Evolutionary conservation across 1,140 invertebrate species (phyloP).

Genomic region (Helicorthomorpha holstii): DNA sequence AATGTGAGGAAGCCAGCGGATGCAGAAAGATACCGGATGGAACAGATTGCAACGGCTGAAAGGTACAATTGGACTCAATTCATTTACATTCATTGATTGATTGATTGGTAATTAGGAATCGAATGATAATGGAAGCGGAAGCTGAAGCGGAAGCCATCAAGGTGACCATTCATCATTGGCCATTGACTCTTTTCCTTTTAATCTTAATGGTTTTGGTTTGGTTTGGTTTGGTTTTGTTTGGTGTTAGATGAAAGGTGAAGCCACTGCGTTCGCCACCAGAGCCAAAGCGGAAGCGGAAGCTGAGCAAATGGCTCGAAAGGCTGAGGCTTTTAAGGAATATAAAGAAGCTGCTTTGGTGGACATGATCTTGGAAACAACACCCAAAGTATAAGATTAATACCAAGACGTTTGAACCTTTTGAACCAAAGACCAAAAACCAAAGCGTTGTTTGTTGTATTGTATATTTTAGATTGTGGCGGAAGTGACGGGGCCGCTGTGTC

Average conservation of each 20-base stretch:
- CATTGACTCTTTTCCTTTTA: too few relatives aligned
- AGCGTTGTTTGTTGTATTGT: not conserved
- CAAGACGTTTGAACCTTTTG: not conserved
- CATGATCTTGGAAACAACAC: not conserved
- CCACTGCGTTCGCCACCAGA: slow-evolving; percentile 28
- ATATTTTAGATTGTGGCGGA: slow-evolving; percentile 16
- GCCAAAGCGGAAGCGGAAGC: slow-evolving; percentile 29
- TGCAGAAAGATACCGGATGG: slow-evolving; percentile 37
- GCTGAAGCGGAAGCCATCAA: slow-evolving; percentile 78
- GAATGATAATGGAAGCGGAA: slow-evolving; percentile 74
- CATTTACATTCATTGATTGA: too few relatives aligned
- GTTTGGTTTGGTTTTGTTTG: too few relatives aligned
- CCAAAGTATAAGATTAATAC: not conserved
- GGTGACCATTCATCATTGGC: too few relatives aligned
- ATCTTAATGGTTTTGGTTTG: too few relatives aligned
- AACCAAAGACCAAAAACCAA: not conserved
- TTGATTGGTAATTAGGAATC: slow-evolving; percentile 33
- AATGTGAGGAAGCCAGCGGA: slow-evolving; percentile 29
- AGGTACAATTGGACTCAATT: slow-evolving; percentile 17
- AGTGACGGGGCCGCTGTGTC: slow-evolving; percentile 23
- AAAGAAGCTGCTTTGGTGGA: slow-evolving; percentile 26
- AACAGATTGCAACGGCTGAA: slow-evolving; percentile 86
- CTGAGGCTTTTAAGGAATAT: slow-evolving; percentile 31
- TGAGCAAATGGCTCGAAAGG: slow-evolving; percentile 32
- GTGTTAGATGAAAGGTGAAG: slow-evolving; percentile 26